Percentiles rank a stretch among this genome's conserved stretches.
These are phyloP conservation scores for Agonopterix heracliana DNA, from an alignment of 2,888 invertebrate genomes.

Conservation along the genomic window DNA sequence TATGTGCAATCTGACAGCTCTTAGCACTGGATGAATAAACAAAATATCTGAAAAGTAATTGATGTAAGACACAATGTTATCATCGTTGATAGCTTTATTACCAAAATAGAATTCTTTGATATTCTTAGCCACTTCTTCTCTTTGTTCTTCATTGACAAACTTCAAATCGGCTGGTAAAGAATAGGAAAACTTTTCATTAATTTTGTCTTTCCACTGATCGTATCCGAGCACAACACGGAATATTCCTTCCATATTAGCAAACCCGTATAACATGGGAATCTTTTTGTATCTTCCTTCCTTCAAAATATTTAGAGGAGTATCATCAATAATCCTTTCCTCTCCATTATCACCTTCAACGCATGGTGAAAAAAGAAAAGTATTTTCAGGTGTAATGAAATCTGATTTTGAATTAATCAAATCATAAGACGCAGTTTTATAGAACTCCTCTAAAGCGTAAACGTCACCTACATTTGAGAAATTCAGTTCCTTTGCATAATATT, in stretches of 20 bases:
- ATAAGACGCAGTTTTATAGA: constrained; percentile 30
- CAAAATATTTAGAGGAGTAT: constrained; percentile 33
- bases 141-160: constrained; percentile 26
- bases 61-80: constrained; percentile 24
- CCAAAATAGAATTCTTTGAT: constrained; percentile 5
- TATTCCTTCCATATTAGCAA: constrained; percentile 44
- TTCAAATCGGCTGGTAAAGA: constrained; percentile 41
- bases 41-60: constrained; percentile 32
- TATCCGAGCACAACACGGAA: constrained; percentile 16
- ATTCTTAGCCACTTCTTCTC: constrained; percentile 22
- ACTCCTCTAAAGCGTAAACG: constrained; percentile 25
- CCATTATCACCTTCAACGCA: constrained; percentile 20
- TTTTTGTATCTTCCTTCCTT: constrained; percentile 26
- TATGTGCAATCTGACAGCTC: constrained; percentile 22
- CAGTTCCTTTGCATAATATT: constrained; percentile 22
- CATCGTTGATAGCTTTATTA: constrained; percentile 16
- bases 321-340: constrained; percentile 27
- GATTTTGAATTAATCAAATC: constrained; percentile 22
- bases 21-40: constrained; percentile 22
- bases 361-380: constrained; percentile 14
- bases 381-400: constrained; percentile 19
- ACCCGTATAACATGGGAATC: constrained; percentile 38
- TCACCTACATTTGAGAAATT: constrained; percentile 21
- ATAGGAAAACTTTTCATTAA: constrained; percentile 19
- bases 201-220: constrained; percentile 31